phyloP scores from a whole-genome alignment of 2,113 vertebrate species.

The Rhegmatorhina hoffmannsi region DNA sequence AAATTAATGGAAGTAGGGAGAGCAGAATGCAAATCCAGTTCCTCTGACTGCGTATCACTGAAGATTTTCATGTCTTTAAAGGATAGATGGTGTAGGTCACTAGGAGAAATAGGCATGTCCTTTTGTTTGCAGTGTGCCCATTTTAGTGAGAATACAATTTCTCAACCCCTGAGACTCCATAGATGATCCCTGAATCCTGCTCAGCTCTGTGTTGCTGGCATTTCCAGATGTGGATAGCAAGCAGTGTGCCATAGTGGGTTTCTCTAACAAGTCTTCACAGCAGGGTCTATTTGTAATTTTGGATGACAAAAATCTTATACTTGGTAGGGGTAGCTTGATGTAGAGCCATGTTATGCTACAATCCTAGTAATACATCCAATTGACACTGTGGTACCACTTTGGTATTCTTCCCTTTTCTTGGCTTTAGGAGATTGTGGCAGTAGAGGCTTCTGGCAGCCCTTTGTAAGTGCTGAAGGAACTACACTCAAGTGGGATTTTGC shows the following conservation, averaged over 20 bases:
- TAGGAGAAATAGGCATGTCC: background rate
- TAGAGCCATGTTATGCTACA: background rate
- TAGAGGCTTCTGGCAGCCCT: background rate
- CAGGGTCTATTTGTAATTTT: background rate
- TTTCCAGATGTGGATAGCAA: background rate
- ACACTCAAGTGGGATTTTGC: background rate
- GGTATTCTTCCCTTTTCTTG: background rate
- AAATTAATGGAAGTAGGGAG: background rate
- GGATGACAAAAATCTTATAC: background rate
- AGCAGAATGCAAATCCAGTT: background rate
- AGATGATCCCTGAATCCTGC: background rate
- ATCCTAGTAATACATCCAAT: too few species aligned
- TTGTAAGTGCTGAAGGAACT: background rate
- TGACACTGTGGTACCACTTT: background rate
- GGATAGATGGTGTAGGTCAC: background rate
- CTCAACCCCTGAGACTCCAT: background rate
- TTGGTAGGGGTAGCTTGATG: background rate
- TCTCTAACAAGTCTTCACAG: background rate
- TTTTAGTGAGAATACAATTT: background rate
- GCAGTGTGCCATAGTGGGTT: background rate
- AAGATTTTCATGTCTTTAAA: background rate
- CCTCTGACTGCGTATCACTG: background rate
- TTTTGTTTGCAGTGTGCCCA: background rate
- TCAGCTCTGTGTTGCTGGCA: background rate
- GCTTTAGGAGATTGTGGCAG: background rate